A percentile compares a stretch with the other conserved stretches of the same genome.
Evolutionary conservation across 1,140 invertebrate species (phyloP).

Genomic region (Riptortus pedestris): DNA sequence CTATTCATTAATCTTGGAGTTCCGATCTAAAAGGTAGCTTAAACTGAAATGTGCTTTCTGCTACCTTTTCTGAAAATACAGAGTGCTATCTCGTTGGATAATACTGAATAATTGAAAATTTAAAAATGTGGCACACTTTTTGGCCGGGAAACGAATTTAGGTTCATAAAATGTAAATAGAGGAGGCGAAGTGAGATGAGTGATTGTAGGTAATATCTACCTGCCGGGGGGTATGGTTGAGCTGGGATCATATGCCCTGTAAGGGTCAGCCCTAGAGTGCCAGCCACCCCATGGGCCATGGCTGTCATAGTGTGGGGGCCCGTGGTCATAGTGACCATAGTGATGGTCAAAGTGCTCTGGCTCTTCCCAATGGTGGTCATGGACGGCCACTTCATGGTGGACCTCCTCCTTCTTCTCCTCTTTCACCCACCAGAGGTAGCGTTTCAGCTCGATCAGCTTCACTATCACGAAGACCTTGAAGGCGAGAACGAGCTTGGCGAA

Average conservation of each 20-base stretch:
- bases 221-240: background rate
- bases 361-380: conserved; percentile 26
- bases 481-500: conserved; percentile 25
- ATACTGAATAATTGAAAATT: background rate
- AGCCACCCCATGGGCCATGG: background rate
- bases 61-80: conserved; percentile 2
- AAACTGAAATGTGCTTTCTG: background rate
- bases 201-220: background rate
- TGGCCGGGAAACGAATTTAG: too few relatives aligned
- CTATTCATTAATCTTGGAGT: too few relatives aligned
- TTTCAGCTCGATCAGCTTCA: conserved; percentile 26
- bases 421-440: conserved; percentile 27
- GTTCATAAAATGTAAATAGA: too few relatives aligned
- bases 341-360: conserved; percentile 10
- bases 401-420: conserved; percentile 23
- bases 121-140: background rate
- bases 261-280: background rate
- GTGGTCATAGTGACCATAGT: conserved; percentile 7
- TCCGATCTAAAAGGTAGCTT: background rate
- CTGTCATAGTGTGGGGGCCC: background rate
- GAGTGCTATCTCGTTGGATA: conserved; percentile 4
- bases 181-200: too few relatives aligned
- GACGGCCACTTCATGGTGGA: conserved; percentile 21
- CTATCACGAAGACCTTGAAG: conserved; percentile 26
- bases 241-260: conserved; percentile 7